A percentile compares a stretch with the other conserved stretches of the same genome.
Evolutionary conservation across 30 jellyfish, hydroid and myxozoan genomes (phyloP).

Genomic region (Hydractinia symbiolongicarpus): DNA sequence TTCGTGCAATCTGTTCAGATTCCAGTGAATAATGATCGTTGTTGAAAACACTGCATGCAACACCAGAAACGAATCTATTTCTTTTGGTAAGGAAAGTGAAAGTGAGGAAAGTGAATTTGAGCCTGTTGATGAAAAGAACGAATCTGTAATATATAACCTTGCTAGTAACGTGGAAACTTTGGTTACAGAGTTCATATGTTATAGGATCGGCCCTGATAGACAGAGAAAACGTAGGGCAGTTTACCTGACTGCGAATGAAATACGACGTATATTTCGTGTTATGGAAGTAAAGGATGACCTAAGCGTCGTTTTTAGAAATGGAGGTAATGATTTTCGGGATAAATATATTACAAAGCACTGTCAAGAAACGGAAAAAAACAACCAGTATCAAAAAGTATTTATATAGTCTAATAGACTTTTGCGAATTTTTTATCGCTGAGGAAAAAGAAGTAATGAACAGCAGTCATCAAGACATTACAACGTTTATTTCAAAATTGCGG

Average conservation of each 20-base stretch:
- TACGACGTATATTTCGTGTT: background rate
- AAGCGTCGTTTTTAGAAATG: background rate
- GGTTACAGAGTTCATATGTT: background rate
- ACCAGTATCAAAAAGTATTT: background rate
- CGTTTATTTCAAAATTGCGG: background rate
- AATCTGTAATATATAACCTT: background rate
- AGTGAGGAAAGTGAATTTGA: constrained; percentile 9
- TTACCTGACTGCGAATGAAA: background rate
- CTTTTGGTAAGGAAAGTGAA: background rate
- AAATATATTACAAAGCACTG: background rate
- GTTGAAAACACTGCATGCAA: too few relatives aligned
- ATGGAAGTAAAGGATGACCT: background rate
- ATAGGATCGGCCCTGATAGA: constrained; percentile 8
- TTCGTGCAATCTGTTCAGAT: background rate
- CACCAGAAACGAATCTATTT: too few relatives aligned
- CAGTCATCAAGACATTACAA: background rate
- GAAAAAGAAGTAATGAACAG: background rate
- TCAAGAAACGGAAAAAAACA: background rate
- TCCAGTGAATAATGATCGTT: too few relatives aligned
- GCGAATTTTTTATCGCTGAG: background rate
- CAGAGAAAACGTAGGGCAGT: constrained; percentile 6
- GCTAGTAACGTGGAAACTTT: background rate
- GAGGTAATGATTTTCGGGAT: background rate
- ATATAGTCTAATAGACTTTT: background rate
- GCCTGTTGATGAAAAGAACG: background rate